Percentiles rank a stretch among this genome's conserved stretches.
phyloP scores from a whole-genome alignment of 2,113 vertebrate genomes.

The Bagarius yarrelli region DNA sequence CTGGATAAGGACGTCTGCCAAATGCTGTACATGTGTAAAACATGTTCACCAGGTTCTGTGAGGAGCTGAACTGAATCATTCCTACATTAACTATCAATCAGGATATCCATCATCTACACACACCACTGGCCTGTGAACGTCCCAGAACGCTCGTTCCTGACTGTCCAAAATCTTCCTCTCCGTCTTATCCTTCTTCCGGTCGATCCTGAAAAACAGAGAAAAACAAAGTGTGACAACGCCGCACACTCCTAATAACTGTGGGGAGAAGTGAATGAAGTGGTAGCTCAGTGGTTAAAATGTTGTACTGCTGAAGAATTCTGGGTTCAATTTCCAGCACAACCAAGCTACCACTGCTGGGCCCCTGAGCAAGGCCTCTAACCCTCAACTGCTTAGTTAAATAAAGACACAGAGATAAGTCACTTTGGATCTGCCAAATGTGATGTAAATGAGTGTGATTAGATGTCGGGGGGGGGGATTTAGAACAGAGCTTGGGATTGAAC shows the following conservation, averaged over 20 bases:
- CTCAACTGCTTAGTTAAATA: too few relatives aligned
- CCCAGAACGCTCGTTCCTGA: conserved; percentile 98
- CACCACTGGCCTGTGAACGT: conserved; percentile 89
- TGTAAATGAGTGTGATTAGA: too few relatives aligned
- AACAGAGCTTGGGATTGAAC: not conserved
- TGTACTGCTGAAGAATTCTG: too few relatives aligned
- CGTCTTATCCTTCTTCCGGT: conserved; percentile 97
- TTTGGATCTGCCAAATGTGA: too few relatives aligned
- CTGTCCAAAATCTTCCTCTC: conserved; percentile 98
- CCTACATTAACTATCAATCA: not conserved
- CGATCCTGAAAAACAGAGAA: conserved; percentile 78
- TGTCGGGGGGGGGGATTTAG: too few relatives aligned
- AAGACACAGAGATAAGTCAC: too few relatives aligned
- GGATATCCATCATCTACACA: conserved; percentile 44
- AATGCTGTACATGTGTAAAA: too few relatives aligned
- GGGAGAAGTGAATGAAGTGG: not conserved
- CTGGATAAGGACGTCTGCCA: too few relatives aligned
- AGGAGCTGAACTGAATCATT: not conserved
- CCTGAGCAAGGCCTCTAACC: too few relatives aligned
- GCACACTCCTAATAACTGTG: not conserved
- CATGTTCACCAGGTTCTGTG: not conserved
- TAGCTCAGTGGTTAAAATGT: too few relatives aligned
- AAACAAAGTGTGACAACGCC: conserved; percentile 15
- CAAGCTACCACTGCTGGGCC: too few relatives aligned
- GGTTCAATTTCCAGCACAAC: too few relatives aligned